Percentiles rank a stretch among this genome's conserved stretches.
phyloP scores from a whole-genome alignment of 2,113 vertebrate genomes.

The Varanus salvator region DNA sequence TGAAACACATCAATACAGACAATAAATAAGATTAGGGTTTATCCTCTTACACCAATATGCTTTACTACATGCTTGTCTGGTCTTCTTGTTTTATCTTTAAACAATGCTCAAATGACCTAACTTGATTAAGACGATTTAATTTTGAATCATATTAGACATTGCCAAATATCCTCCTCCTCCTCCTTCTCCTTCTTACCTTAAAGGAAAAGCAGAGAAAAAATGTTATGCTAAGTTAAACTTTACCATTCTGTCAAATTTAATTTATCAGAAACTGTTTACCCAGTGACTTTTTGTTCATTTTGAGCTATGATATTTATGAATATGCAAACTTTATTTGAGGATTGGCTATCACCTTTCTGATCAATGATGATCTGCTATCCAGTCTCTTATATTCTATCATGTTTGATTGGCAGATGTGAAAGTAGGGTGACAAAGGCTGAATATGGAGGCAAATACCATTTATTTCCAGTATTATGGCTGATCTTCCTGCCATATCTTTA shows the following conservation, averaged over 20 bases:
- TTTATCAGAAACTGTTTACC: conserved; percentile 16
- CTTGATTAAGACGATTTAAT: conserved; percentile 65
- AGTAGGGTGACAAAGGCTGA: conserved; percentile 21
- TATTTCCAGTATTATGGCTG: conserved; percentile 8
- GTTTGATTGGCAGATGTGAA: neutral
- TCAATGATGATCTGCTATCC: neutral
- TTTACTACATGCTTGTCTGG: conserved; percentile 16
- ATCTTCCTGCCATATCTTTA: conserved; percentile 42
- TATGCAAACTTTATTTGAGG: conserved; percentile 11
- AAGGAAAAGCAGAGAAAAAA: neutral
- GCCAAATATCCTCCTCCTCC: too few species aligned
- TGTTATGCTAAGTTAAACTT: conserved; percentile 12
- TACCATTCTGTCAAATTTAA: conserved; percentile 17
- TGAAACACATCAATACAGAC: neutral
- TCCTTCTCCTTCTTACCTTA: conserved; percentile 10
- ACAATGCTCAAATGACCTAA: conserved; percentile 55
- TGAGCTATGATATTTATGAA: conserved; percentile 42
- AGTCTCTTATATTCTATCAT: neutral
- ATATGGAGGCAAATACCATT: neutral
- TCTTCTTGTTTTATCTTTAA: conserved; percentile 46
- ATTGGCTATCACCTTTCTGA: neutral
- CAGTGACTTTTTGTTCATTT: conserved; percentile 23
- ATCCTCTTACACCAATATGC: neutral
- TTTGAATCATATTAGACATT: conserved; percentile 50
- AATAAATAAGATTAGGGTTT: neutral